A percentile compares a stretch with the other conserved stretches of the same genome.
Evolutionary conservation across 2,113 vertebrate species (phyloP).

Genomic region (Trogon melanurus): DNA sequence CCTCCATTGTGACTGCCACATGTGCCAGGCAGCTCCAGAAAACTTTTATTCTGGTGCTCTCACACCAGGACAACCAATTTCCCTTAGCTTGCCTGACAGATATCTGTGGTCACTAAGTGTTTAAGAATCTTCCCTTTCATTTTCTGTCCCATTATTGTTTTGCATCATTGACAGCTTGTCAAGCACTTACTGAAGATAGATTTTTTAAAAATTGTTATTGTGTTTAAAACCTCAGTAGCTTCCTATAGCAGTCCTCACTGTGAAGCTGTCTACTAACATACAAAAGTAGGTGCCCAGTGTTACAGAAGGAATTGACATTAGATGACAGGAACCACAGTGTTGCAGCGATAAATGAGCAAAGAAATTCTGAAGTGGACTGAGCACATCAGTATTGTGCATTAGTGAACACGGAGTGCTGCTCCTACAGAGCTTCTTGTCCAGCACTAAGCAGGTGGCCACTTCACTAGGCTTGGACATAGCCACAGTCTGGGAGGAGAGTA

Average conservation of each 20-base stretch:
- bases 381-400: too few species aligned
- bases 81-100: background rate
- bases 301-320: background rate
- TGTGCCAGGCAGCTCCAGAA: too few species aligned
- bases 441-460: background rate
- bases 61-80: background rate
- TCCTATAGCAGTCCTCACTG: background rate
- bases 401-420: fast-evolving
- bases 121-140: background rate
- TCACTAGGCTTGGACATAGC: background rate
- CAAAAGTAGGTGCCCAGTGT: background rate
- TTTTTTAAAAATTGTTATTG: background rate
- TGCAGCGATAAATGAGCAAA: background rate
- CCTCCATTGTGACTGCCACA: too few species aligned
- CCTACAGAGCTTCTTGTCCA: background rate
- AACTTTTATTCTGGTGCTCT: too few species aligned
- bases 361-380: background rate
- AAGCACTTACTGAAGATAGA: background rate
- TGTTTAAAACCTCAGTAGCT: background rate
- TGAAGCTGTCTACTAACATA: background rate
- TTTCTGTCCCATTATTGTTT: background rate
- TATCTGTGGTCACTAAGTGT: background rate
- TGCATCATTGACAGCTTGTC: background rate
- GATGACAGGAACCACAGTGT: background rate
- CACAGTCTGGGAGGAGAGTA: background rate